A percentile compares a stretch with the other conserved stretches of the same genome.
phyloP scores from a whole-genome alignment of 92 coral and sea anemone species.

The Paragorgia papillata region DNA sequence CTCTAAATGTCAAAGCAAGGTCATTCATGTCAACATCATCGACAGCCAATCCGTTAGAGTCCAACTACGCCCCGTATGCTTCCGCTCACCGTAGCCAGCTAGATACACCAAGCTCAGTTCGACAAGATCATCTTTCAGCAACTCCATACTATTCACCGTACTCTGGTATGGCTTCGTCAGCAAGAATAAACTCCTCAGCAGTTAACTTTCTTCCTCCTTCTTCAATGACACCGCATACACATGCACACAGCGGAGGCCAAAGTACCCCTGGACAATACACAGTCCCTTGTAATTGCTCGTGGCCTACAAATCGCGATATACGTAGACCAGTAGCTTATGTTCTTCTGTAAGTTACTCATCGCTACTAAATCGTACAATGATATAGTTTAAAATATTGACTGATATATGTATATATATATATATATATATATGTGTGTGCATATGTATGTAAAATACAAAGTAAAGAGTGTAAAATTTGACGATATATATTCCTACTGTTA shows the following conservation, averaged over 20 bases:
- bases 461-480: constrained; percentile 10
- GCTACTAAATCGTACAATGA: neutral
- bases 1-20: constrained; percentile 70
- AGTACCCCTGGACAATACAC: constrained; percentile 80
- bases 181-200: constrained; percentile 75
- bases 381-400: neutral
- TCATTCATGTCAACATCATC: constrained; percentile 84
- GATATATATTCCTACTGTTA: too few relatives aligned
- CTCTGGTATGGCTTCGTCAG: constrained; percentile 66
- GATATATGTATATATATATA: constrained; percentile 10
- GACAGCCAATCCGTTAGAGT: constrained; percentile 66
- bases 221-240: constrained; percentile 77
- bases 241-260: constrained; percentile 82
- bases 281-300: constrained; percentile 93
- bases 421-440: constrained; percentile 17
- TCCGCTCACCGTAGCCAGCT: constrained; percentile 70
- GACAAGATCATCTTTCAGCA: constrained; percentile 83
- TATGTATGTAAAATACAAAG: constrained; percentile 12
- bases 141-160: constrained; percentile 79
- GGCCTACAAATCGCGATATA: constrained; percentile 87
- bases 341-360: constrained; percentile 65
- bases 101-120: constrained; percentile 81
- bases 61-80: constrained; percentile 52
- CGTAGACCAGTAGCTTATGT: constrained; percentile 94
- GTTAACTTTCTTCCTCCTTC: constrained; percentile 74